Evolutionary conservation across 1,140 invertebrate species (phyloP), one percentile per base, ranked within the genome.

Genomic region (Tetraneura akinire): DNA sequence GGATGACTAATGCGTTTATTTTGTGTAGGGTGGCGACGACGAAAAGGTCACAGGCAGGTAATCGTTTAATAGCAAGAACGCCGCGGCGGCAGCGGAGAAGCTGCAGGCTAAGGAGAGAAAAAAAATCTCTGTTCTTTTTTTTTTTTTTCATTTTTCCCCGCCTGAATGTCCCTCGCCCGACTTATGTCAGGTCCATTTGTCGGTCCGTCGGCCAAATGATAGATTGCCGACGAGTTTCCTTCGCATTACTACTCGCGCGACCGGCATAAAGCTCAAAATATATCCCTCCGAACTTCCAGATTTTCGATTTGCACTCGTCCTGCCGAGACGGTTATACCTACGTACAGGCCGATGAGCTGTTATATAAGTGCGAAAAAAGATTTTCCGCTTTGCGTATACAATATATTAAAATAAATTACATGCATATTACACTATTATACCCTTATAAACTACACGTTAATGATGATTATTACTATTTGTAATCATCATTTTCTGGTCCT

Each of bases 1-100:
- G 29, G 74, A 47, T 62, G 42, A 78, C 74, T 78, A 78, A 78
- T 78, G 74, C 74, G 21, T 78, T 78, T 78, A 62, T 78, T 47
- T 78, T 78, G 74, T 78, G 62, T 45, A 74, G 23, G 74, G 26
- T 57, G 71, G 16, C 68, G 42, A 45, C 32, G n/a, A 51, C 51
- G 45, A 57, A 76, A 76, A 57, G 53, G 26, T 76, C 73, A 37
- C 53, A 76, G n/a, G n/a, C n/a, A n/a, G n/a, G n/a, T 76, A 74
- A 74, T 74, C 71, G 49, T 76, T 76, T 53, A 37, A 32, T 29
- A 32, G 73, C 45, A 21, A 62, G 16, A 55, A 14, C 9, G 53
- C 8, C 8, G 47, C 8, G 8, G 32, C 32, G 8, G 32, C 32
- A 37, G 23, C 0, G 47, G 26, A 51, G 26, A 29, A 18, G 45